These are phyloP conservation scores for Thereva nobilitata DNA, from an alignment of 2,888 invertebrate species.

Conservation along the genomic window DNA sequence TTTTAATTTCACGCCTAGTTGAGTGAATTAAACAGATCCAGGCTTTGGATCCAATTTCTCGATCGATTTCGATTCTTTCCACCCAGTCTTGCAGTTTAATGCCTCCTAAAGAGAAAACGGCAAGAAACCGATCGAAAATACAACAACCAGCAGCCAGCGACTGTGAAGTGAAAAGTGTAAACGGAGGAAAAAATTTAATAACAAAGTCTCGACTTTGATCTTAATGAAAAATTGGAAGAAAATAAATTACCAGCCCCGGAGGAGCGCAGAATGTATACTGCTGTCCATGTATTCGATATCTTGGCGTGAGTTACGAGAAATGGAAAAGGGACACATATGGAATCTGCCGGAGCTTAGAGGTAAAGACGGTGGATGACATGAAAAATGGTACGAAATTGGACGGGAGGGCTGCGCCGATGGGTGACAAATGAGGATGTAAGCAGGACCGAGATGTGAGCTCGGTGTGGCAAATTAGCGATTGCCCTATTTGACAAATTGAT, in stretches of 20 bases:
- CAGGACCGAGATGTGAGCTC: slow-evolving; percentile 24
- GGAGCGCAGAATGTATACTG: not conserved
- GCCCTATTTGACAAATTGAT: slow-evolving; percentile 36
- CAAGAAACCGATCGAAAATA: slow-evolving; percentile 17
- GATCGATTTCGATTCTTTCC: slow-evolving; percentile 34
- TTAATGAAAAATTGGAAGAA: slow-evolving; percentile 39
- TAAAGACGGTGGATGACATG: slow-evolving; percentile 1
- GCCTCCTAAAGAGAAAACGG: not conserved
- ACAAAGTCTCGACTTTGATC: slow-evolving; percentile 20
- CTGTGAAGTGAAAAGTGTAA: slow-evolving; percentile 12
- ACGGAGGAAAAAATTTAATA: slow-evolving; percentile 37
- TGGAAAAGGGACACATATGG: slow-evolving; percentile 25
- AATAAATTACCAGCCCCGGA: slow-evolving; percentile 35
- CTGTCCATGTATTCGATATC: not conserved
- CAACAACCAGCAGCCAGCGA: slow-evolving; percentile 2
- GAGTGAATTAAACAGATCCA: slow-evolving; percentile 38
- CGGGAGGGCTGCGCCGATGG: slow-evolving; percentile 24
- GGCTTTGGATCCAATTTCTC: slow-evolving; percentile 35
- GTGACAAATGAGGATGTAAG: slow-evolving; percentile 39
- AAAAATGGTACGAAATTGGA: slow-evolving; percentile 33
- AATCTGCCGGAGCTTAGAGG: not conserved
- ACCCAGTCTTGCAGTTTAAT: not conserved
- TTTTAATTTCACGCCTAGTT: slow-evolving; percentile 42
- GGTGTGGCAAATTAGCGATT: slow-evolving; percentile 39
- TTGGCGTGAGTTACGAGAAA: not conserved